These are phyloP conservation scores for Polietes domitor DNA, from an alignment of 2,888 invertebrate genomes.

Conservation along the genomic window DNA sequence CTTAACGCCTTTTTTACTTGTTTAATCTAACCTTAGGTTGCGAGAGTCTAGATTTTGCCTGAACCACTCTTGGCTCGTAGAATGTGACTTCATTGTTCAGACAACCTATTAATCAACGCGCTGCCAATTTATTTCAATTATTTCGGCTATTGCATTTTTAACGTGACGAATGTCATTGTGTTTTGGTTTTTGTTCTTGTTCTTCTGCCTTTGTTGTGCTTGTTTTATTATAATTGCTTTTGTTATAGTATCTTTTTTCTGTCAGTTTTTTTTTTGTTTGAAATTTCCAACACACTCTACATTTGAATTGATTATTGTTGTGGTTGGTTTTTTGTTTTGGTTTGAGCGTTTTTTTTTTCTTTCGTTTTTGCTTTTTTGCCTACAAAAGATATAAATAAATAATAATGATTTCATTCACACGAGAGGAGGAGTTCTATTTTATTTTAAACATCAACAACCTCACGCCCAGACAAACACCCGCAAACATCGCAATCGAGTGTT, in stretches of 20 bases:
- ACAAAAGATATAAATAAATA: too few relatives aligned
- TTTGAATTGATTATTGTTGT: slow-evolving; percentile 3
- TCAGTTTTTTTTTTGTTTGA: too few relatives aligned
- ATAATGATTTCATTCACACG: slow-evolving; percentile 17
- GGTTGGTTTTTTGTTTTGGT: not conserved
- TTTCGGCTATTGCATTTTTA: slow-evolving; percentile 17
- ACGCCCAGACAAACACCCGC: too few relatives aligned
- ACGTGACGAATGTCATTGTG: slow-evolving; percentile 27
- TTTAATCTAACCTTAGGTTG: too few relatives aligned
- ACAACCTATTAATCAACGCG: not conserved
- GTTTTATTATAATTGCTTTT: slow-evolving; percentile 19
- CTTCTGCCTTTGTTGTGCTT: not conserved
- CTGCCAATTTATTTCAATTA: slow-evolving; percentile 40
- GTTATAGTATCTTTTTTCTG: slow-evolving; percentile 9
- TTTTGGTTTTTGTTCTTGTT: slow-evolving; percentile 5
- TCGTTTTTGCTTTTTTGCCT: too few relatives aligned
- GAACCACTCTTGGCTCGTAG: too few relatives aligned
- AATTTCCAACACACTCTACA: slow-evolving; percentile 12
- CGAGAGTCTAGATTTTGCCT: too few relatives aligned
- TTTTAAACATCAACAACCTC: too few relatives aligned
- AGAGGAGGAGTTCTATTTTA: not conserved
- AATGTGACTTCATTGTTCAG: not conserved
- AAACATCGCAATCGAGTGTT: too few relatives aligned
- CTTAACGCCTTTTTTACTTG: too few relatives aligned
- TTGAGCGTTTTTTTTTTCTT: too few relatives aligned